A percentile compares a stretch with the other conserved stretches of the same genome.
Evolutionary conservation across 2,797 vertebrate species (phyloP).

Genomic region (Crossoptilon crossoptilon): DNA sequence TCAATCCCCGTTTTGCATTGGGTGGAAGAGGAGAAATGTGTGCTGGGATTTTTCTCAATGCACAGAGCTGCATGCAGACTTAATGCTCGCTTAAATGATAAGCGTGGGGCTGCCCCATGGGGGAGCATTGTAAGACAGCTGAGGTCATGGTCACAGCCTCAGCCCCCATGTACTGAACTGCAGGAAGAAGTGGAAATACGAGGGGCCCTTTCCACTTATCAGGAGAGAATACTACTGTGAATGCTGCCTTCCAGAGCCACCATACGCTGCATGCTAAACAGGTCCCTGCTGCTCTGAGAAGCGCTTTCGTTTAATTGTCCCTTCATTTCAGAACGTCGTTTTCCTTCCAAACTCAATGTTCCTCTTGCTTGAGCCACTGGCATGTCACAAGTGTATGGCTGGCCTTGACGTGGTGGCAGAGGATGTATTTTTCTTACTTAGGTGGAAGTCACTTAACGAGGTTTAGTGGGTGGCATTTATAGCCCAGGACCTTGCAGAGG

Average conservation of each 20-base stretch:
- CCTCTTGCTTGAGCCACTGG: not conserved
- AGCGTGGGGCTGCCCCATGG: slow-evolving; percentile 45
- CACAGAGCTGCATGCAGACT: slow-evolving; percentile 63
- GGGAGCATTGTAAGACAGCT: slow-evolving; percentile 37
- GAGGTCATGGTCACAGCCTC: slow-evolving; percentile 69
- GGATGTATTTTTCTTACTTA: not conserved
- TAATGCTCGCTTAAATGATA: slow-evolving; percentile 50
- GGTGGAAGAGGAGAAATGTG: slow-evolving; percentile 66
- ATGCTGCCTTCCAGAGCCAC: not conserved
- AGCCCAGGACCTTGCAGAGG: not conserved
- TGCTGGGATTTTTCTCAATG: slow-evolving; percentile 48
- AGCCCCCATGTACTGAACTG: slow-evolving; percentile 26
- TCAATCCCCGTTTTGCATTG: slow-evolving; percentile 32
- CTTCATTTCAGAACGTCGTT: not conserved
- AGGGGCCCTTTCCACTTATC: slow-evolving; percentile 52
- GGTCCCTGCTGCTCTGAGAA: not conserved
- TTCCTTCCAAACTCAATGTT: not conserved
- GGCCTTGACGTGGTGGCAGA: not conserved
- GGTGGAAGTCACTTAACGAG: not conserved
- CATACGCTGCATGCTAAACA: not conserved
- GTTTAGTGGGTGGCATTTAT: not conserved
- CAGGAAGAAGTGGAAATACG: slow-evolving; percentile 50
- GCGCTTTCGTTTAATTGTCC: not conserved
- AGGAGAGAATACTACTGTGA: slow-evolving; percentile 51
- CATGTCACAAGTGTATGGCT: not conserved